These are phyloP conservation scores for Rattus rattus DNA, from an alignment of 2,113 vertebrate genomes.

Conservation along the genomic window DNA sequence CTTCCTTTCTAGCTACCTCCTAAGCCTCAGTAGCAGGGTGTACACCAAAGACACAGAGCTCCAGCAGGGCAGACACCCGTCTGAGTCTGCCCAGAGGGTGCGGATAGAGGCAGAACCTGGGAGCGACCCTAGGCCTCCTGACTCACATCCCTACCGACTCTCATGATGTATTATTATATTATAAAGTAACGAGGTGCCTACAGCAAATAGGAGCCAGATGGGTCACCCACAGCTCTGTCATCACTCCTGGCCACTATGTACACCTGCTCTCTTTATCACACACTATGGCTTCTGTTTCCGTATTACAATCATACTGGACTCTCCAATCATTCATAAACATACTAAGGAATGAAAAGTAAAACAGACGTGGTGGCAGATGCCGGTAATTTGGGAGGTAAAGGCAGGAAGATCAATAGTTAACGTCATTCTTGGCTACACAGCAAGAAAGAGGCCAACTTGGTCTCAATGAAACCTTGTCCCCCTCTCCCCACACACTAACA, in stretches of 20 bases:
- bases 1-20: slow-evolving; percentile 1
- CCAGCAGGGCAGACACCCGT: not conserved
- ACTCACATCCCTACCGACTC: not conserved
- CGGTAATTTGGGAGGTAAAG: not conserved
- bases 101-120: not conserved
- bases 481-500: not conserved
- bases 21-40: slow-evolving; percentile 14
- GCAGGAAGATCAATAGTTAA: not conserved
- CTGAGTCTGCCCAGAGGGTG: not conserved
- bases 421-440: not conserved
- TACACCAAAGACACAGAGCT: not conserved
- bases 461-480: not conserved
- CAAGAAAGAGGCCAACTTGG: not conserved
- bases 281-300: not conserved
- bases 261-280: slow-evolving; percentile 15
- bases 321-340: not conserved
- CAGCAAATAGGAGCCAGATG: not conserved
- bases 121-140: not conserved
- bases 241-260: not conserved
- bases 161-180: slow-evolving; percentile 34
- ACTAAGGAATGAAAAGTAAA: not conserved
- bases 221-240: not conserved
- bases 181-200: slow-evolving; percentile 37
- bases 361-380: not conserved
- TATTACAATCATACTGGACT: slow-evolving; percentile 13